Base-by-base conservation (phyloP, 2,888 invertebrate genomes). In the Caenorhabditis sulstoni region DNA sequence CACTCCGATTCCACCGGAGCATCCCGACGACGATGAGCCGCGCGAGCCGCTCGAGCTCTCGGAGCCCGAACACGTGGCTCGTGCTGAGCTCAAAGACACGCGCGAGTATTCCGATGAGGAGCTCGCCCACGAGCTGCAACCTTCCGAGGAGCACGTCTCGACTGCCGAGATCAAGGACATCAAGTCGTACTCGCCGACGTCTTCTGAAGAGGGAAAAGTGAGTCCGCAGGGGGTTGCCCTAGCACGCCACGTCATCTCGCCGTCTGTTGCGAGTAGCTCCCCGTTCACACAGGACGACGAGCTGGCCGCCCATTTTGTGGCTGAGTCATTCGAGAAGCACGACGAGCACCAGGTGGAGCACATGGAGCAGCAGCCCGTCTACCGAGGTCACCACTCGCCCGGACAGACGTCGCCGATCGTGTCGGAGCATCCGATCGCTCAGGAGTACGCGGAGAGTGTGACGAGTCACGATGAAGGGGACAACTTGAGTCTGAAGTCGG, bases 21-120 rank as follows among this genome's bases (percentile, higher is more conserved):
- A 79, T 45, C 73, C 79, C n/a, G 67, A 74, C 11, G 68, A 81
- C 18, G 68, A 67, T 35, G 73, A 76, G n/a, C 68, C 79, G n/a
- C 75, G 75, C 23, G 81, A 83, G 35, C 78, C 81, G 8, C 67
- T 79, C 12, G 73, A 79, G 20, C 68, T 64, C n/a, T 75, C 82
- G 11, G 77, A 75, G 39, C 71, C 71, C 9, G 83, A 83, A 37
- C 68, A 75, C n/a, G 62, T 76, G 18, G 71, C 79, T 2, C 75
- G 52, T 35, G 83, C 83, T 7, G 74, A 83, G 35, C 55, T 83
- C 16, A 83, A 79, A 39, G 78, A 77, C 18, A 66, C 74, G 7
- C 58, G 75, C 14, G 71, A 76, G 37, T 71, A 76, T 44, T 44
- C 44, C 18, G 76, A 80, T 49, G 78, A 73, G n/a, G 78, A 78